Evolutionary conservation across 2,888 invertebrate genomes (phyloP).

Genomic region (Aleiodes alternator): DNA sequence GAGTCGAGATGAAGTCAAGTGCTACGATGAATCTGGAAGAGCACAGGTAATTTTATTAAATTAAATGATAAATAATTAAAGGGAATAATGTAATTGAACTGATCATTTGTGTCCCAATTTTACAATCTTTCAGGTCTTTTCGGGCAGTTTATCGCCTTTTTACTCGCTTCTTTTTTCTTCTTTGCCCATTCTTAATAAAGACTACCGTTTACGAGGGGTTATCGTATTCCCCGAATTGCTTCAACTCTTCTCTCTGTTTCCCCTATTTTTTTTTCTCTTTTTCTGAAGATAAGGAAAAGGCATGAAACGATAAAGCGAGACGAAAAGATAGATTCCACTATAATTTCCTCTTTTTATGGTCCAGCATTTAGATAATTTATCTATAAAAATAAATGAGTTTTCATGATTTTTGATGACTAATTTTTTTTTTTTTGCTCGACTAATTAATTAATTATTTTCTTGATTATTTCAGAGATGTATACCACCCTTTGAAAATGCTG

Average conservation of each 20-base stretch:
- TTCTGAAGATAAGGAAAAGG: slow-evolving; percentile 34
- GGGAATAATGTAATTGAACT: not conserved
- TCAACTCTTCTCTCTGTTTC: slow-evolving; percentile 21
- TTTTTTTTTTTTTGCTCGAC: not conserved
- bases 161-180: not conserved
- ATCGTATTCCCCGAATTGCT: slow-evolving; percentile 44
- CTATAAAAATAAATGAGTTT: slow-evolving; percentile 5
- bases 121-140: slow-evolving; percentile 9
- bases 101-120: slow-evolving; percentile 3
- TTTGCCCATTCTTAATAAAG: slow-evolving; percentile 11
- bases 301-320: slow-evolving; percentile 33
- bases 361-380: too few relatives aligned
- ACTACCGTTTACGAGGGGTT: slow-evolving; percentile 41
- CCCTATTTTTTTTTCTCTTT: not conserved
- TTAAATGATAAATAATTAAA: slow-evolving; percentile 2
- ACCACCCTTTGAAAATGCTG: slow-evolving; percentile 97
- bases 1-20: slow-evolving; percentile 69
- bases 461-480: slow-evolving; percentile 87
- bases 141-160: slow-evolving; percentile 9
- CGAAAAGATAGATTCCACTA: slow-evolving; percentile 5
- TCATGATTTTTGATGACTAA: not conserved
- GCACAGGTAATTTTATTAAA: slow-evolving; percentile 66
- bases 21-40: slow-evolving; percentile 68
- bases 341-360: slow-evolving; percentile 7
- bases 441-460: not conserved